A percentile compares a stretch with the other conserved stretches of the same genome.
phyloP scores from a whole-genome alignment of 2,113 vertebrate genomes.

The Deroptyus accipitrinus region DNA sequence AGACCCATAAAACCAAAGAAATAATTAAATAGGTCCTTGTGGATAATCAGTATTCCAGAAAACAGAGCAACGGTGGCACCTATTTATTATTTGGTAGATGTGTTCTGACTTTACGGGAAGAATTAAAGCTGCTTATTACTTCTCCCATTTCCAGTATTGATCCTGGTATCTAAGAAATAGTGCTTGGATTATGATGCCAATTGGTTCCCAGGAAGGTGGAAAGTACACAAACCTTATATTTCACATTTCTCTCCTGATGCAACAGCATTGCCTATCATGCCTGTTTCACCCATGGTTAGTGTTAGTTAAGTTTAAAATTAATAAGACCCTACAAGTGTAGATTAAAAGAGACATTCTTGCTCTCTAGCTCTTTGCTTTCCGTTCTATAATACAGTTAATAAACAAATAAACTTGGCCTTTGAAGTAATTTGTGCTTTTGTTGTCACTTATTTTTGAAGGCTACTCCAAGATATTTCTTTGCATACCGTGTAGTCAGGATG shows the following conservation, averaged over 20 bases:
- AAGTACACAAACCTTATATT: constrained; percentile 1
- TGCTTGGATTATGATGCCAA: constrained; percentile 8
- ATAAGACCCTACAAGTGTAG: not conserved
- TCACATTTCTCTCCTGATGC: not conserved
- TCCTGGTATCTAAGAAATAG: constrained; percentile 22
- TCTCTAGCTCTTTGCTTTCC: not conserved
- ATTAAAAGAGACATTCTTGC: not conserved
- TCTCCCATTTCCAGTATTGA: constrained; percentile 63
- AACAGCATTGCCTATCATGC: not conserved
- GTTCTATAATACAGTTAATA: not conserved
- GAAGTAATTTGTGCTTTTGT: not conserved
- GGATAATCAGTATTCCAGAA: constrained; percentile 37
- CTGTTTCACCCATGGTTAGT: not conserved
- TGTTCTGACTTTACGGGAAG: constrained; percentile 25
- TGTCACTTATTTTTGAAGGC: not conserved
- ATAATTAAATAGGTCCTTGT: constrained; percentile 56
- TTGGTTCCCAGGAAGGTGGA: not conserved
- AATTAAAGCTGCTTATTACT: constrained; percentile 59
- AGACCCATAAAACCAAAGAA: constrained; percentile 55
- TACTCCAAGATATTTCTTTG: not conserved
- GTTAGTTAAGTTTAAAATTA: not conserved
- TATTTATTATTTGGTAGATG: constrained; percentile 48
- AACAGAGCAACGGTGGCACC: not conserved
- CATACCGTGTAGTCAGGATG: not conserved
- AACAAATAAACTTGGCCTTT: not conserved